Evolutionary conservation across 2,113 vertebrate genomes (phyloP).

Genomic region (Chloropsis cyanopogon): DNA sequence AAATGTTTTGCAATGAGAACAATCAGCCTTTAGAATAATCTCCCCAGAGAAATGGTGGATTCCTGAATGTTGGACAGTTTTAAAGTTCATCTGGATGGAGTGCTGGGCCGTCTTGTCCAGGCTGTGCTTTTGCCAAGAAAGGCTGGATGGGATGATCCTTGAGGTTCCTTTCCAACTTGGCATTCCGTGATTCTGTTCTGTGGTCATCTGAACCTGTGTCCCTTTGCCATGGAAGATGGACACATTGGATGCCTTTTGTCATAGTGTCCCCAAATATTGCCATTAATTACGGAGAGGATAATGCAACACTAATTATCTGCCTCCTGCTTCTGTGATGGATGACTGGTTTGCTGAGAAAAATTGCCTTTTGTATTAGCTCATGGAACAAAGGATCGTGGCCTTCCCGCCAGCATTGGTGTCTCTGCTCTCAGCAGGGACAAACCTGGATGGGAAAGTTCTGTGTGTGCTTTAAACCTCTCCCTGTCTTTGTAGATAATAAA

Average conservation of each 20-base stretch:
- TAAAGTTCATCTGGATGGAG: background rate
- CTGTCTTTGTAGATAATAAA: background rate
- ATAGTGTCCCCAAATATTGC: background rate
- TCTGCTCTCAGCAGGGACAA: background rate
- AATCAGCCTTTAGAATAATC: background rate
- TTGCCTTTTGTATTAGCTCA: background rate
- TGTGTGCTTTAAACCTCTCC: background rate
- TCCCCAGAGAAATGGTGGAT: background rate
- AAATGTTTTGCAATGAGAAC: background rate
- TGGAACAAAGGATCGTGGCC: background rate
- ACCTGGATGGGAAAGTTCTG: background rate
- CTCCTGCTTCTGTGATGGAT: background rate
- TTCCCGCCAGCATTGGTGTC: rapidly evolving
- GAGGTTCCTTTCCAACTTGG: background rate
- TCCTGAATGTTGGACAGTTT: background rate
- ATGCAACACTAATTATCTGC: background rate
- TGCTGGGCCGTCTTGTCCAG: background rate
- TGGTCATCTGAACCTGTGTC: background rate
- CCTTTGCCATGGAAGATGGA: rapidly evolving
- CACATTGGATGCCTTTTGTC: background rate
- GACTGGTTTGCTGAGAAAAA: background rate
- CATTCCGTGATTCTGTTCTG: background rate
- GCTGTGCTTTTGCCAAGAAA: background rate
- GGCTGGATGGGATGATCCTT: background rate
- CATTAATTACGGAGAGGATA: background rate